Evolutionary conservation across 2,113 vertebrate genomes (phyloP), one percentile per base, ranked within the genome.

Genomic region (Stegastes partitus): DNA sequence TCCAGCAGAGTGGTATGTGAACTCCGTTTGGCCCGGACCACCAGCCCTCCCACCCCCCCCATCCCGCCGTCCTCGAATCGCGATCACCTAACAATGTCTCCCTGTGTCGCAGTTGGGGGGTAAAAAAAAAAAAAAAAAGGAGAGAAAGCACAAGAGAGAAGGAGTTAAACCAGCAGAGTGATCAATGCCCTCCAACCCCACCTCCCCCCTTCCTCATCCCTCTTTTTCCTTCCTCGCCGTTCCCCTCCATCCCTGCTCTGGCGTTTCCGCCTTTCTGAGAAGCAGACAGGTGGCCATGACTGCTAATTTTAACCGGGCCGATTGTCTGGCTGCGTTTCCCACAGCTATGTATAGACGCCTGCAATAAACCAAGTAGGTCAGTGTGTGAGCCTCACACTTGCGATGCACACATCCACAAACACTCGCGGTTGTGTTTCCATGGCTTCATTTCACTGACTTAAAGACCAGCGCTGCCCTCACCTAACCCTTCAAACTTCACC

Each of bases 1-100:
- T 90, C 86, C 90, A 91, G 84, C 42, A 57, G 74, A 71, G 84
- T 88, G 85, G 89, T 89, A 87, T 91, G 86, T 92, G 88, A 93
- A 89, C 89, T 83, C 83, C 81, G 76, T 75, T 77, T 84, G 79
- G 71, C 87, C 82, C 12, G 23, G 75, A 82, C 74, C 83, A 47
- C 82, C 42, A 77, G 58, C 70, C 23, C 54, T 42, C 25, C 68
- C 57, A 25, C 11, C 21, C 49, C 53, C 31, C 74, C 28, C 47
- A 44, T 11, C 34, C 62, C 23, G 5, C 31, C 15, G 39, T 11
- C 54, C 25, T 42, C n/a, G 63, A 81, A 82, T 79, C 84, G 74
- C 65, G 18, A 71, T 70, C 8, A 11, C 56, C 68, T 68, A 91
- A 91, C 91, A 93, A 90, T 90, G 87, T 89, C 81, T 82, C 82